Evolutionary conservation across 2,797 vertebrate species (phyloP).

Genomic region (Kryptopterus vitreolus): DNA sequence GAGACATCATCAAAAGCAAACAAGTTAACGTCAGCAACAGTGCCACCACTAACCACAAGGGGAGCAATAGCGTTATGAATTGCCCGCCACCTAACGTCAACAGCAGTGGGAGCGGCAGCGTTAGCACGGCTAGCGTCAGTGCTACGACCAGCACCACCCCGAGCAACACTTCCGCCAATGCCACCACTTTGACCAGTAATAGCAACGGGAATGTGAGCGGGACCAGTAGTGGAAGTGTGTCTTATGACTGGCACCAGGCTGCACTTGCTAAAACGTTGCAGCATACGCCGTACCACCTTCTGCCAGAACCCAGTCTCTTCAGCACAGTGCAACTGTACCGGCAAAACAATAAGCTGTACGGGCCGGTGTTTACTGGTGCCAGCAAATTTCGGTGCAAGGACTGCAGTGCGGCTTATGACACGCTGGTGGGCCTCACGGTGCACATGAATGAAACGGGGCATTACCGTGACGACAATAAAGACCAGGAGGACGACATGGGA

Average conservation of each 20-base stretch:
- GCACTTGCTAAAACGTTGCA: conserved; percentile 95
- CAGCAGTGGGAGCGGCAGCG: conserved; percentile 52
- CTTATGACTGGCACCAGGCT: conserved; percentile 87
- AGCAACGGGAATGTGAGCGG: conserved; percentile 68
- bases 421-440: conserved; percentile 93
- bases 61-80: conserved; percentile 70
- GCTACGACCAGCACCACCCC: conserved; percentile 46
- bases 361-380: conserved; percentile 95
- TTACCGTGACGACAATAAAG: conserved; percentile 96
- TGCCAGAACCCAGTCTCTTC: conserved; percentile 96
- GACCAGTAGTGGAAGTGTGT: conserved; percentile 71
- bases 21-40: conserved; percentile 75
- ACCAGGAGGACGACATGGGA: conserved; percentile 89
- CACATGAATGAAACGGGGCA: conserved; percentile 99
- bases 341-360: conserved; percentile 96
- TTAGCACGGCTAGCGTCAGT: conserved; percentile 67
- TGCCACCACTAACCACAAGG: conserved; percentile 77
- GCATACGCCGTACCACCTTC: conserved; percentile 90
- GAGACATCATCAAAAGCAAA: conserved; percentile 86
- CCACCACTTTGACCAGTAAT: conserved; percentile 65
- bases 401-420: conserved; percentile 96
- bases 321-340: conserved; percentile 97
- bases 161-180: conserved; percentile 60
- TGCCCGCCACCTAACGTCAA: conserved; percentile 54
- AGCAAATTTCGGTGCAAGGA: conserved; percentile 99